Evolutionary conservation across 2,797 vertebrate genomes (phyloP), one percentile per base, ranked within the genome.

Genomic region (Cryptoblepharus egeriae): DNA sequence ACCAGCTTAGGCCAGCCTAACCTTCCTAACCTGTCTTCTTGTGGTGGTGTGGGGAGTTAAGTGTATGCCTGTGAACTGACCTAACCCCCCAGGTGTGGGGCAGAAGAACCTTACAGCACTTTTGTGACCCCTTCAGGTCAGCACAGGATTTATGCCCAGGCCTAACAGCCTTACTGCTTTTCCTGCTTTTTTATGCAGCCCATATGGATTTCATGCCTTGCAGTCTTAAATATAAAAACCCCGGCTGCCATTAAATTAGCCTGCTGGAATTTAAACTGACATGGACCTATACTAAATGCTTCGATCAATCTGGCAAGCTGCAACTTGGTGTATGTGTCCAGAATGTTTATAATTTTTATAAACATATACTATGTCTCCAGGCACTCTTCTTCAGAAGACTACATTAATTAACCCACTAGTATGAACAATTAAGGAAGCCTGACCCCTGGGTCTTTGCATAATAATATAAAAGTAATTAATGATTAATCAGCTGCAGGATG

Each of bases 331-430:
- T 73, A 45, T 1, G 5, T 75, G 52, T 68, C 32, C 37, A 90
- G 45, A 55, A 78, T 35, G 57, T 87, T 79, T 88, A 61, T 89
- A 65, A 85, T 82, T 85, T 75, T 72, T 86, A 26, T 77, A 77
- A 91, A 69, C 22, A 60, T 79, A 77, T 65, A 72, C 28, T 3
- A 0, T 77, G 63, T 74, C 75, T 92, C 76, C 78, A 86, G 72
- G 79, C 67, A 80, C 82, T 82, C 42, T 24, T 75, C 58, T 90
- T 92, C 84, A 72, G 82, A 88, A 86, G 79, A 64, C 28, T 83
- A 39, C 32, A 71, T 69, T 88, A 89, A 73, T 92, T 83, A 92
- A 79, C 49, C 42, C 22, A 86, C 74, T 80, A 84, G 55, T 80
- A 87, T 0, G 7, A 85, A 70, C 55, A 88, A 58, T 87, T 87